phyloP scores from a whole-genome alignment of 2,113 vertebrate genomes.

The Sylvietta virens region DNA sequence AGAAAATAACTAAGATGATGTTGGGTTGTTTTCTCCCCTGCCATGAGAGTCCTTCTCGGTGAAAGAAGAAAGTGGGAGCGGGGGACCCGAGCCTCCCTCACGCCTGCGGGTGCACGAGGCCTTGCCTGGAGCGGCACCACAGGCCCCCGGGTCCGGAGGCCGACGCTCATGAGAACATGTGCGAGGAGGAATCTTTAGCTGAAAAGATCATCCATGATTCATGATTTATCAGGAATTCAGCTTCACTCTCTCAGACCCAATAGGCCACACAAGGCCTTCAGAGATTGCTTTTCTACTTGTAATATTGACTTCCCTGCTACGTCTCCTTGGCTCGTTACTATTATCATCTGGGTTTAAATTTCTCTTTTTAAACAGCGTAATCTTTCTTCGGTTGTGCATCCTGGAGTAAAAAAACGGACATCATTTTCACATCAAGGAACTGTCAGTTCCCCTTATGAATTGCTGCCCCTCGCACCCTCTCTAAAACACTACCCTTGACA shows the following conservation, averaged over 20 bases:
- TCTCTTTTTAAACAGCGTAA: constrained; percentile 23
- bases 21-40: neutral
- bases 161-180: neutral
- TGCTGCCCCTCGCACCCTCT: constrained; percentile 19
- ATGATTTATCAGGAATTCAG: neutral
- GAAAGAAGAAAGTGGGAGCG: neutral
- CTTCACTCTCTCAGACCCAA: neutral
- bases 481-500: constrained; percentile 61
- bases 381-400: neutral
- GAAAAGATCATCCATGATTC: neutral
- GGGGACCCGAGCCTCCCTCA: neutral
- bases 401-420: neutral
- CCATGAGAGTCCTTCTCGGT: neutral
- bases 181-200: neutral
- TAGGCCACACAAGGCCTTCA: constrained; percentile 1
- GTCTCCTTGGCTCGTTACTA: constrained; percentile 12
- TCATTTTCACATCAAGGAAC: constrained; percentile 58
- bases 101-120: accelerated
- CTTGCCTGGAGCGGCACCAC: neutral
- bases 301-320: neutral
- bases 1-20: neutral
- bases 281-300: neutral
- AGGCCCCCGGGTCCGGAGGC: neutral
- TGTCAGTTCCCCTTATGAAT: constrained; percentile 46
- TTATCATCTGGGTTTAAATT: constrained; percentile 49